Evolutionary conservation across 2,888 invertebrate species (phyloP).

Genomic region (Eupeodes luniger): DNA sequence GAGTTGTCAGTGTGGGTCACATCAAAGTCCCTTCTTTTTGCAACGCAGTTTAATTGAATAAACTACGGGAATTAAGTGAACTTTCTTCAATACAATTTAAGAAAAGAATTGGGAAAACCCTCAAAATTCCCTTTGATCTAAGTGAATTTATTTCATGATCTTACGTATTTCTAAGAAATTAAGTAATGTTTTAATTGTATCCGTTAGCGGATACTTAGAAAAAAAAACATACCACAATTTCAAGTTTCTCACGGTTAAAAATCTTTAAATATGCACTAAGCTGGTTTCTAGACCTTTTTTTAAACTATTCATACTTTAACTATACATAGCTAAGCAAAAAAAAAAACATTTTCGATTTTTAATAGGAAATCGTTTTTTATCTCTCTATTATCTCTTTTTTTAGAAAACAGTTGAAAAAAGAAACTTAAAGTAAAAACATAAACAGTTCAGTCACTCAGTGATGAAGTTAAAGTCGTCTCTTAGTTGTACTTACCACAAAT

Average conservation of each 20-base stretch:
- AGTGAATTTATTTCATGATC: too few species aligned
- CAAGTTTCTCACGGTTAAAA: neutral
- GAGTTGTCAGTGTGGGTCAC: too few species aligned
- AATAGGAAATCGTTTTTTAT: slow-evolving; percentile 11
- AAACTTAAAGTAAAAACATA: slow-evolving; percentile 10
- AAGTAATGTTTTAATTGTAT: neutral
- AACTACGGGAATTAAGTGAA: too few species aligned
- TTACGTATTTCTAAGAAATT: too few species aligned
- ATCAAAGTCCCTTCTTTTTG: too few species aligned
- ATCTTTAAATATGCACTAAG: neutral
- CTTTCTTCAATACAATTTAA: too few species aligned
- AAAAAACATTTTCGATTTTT: neutral
- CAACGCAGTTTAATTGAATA: too few species aligned
- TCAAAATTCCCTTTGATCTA: too few species aligned
- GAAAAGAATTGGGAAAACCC: too few species aligned
- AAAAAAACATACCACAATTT: neutral
- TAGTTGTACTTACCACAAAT: neutral
- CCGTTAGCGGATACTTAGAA: neutral
- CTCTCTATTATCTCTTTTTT: neutral
- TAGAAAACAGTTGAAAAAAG: neutral
- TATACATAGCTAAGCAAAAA: neutral
- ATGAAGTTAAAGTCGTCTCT: neutral
- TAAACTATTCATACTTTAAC: neutral
- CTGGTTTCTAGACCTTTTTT: neutral
- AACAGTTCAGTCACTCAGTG: neutral